Evolutionary conservation across 2,113 vertebrate species (phyloP).

Genomic region (Plecturocebus donacophilus): DNA sequence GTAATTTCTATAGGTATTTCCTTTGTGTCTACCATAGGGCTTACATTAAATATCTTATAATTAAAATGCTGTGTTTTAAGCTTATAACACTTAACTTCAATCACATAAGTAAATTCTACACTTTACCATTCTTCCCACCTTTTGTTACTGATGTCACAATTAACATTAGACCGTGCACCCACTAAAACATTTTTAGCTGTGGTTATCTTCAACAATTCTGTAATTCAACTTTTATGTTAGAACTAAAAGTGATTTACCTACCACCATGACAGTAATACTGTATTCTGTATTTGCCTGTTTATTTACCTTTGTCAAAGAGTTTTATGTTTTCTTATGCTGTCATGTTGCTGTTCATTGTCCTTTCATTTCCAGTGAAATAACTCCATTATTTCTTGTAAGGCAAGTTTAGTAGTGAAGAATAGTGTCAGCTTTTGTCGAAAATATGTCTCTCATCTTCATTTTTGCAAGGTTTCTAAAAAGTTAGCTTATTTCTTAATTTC

Average conservation of each 20-base stretch:
- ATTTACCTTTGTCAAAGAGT: background rate
- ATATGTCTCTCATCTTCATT: background rate
- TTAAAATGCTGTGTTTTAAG: background rate
- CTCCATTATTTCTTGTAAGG: background rate
- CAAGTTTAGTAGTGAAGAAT: background rate
- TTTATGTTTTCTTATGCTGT: background rate
- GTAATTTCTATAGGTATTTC: background rate
- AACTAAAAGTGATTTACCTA: background rate
- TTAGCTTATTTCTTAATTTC: too few relatives aligned
- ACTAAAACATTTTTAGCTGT: background rate
- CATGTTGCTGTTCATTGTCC: background rate
- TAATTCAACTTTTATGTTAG: background rate
- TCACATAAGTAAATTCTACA: background rate
- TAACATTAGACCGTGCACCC: background rate
- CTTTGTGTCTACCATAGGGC: background rate
- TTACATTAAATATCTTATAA: background rate
- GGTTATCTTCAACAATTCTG: background rate
- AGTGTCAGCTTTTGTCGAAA: background rate
- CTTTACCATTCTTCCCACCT: background rate
- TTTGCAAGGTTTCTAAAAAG: background rate
- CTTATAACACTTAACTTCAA: background rate
- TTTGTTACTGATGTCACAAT: background rate
- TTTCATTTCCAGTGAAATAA: background rate
- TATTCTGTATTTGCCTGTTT: background rate
- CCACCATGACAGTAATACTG: background rate